Percentiles rank a stretch among this genome's conserved stretches.
These are phyloP conservation scores for Rhinolophus ferrumequinum DNA, from an alignment of 2,113 vertebrate genomes.

Conservation along the genomic window DNA sequence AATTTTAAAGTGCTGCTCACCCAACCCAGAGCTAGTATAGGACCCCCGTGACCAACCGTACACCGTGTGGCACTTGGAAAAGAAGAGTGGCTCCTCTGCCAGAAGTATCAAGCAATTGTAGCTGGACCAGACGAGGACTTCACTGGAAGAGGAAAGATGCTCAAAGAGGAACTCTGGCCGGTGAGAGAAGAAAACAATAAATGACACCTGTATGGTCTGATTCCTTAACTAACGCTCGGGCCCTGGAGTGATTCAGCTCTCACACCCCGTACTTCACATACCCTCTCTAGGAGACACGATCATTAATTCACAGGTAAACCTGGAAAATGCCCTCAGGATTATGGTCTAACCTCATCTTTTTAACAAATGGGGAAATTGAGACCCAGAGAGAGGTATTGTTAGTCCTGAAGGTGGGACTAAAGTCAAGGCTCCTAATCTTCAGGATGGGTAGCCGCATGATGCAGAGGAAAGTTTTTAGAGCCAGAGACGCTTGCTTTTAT, in stretches of 20 bases:
- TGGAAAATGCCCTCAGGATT: conserved; percentile 1
- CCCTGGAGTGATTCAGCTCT: not conserved
- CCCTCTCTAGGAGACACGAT: not conserved
- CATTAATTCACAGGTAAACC: not conserved
- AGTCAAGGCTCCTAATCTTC: not conserved
- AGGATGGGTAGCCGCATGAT: not conserved
- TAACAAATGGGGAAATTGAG: conserved; percentile 37
- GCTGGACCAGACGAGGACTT: conserved; percentile 92
- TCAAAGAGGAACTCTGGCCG: conserved; percentile 91
- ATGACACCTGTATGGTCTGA: not conserved
- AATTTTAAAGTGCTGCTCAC: not conserved
- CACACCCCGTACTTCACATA: not conserved
- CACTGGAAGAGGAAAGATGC: conserved; percentile 87
- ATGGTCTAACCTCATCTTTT: not conserved
- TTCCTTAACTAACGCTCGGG: not conserved
- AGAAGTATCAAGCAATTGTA: conserved; percentile 93
- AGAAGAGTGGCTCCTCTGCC: conserved; percentile 93
- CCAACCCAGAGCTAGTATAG: not conserved
- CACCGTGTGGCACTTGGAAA: conserved; percentile 95
- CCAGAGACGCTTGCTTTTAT: not conserved
- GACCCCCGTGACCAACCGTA: conserved; percentile 90
- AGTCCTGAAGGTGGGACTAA: not conserved
- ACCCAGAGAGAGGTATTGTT: not conserved
- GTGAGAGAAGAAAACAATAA: not conserved
- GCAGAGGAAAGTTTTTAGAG: not conserved